A percentile compares a stretch with the other conserved stretches of the same genome.
These are phyloP conservation scores for Tuta absoluta DNA, from an alignment of 2,888 invertebrate genomes.

Conservation along the genomic window DNA sequence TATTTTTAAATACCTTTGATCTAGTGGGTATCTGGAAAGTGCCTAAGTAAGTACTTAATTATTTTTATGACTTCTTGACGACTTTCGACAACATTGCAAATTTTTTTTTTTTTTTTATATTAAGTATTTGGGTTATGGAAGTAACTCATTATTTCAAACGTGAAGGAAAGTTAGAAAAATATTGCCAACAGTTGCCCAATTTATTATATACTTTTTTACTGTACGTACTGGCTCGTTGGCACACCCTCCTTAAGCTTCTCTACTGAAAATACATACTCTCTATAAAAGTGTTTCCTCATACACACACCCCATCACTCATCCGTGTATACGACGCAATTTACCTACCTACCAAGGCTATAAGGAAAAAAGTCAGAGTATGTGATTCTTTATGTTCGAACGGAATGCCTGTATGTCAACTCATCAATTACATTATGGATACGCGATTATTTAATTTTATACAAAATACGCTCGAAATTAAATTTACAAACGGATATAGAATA, in stretches of 20 bases:
- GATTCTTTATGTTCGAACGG: conserved; percentile 1
- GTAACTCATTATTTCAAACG: neutral
- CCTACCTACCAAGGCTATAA: neutral
- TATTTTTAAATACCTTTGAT: neutral
- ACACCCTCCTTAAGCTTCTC: neutral
- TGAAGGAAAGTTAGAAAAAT: neutral
- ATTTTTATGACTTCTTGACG: no score
- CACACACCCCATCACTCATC: conserved; percentile 10
- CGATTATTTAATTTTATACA: neutral
- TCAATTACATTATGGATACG: conserved; percentile 6
- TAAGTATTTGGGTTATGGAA: no score
- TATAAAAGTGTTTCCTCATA: neutral
- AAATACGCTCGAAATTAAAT: neutral
- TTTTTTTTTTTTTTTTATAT: no score
- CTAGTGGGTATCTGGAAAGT: no score
- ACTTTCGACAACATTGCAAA: neutral
- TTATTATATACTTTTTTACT: no score
- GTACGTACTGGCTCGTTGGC: neutral
- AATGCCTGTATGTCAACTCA: neutral
- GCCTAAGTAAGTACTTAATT: no score
- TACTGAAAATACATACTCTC: neutral
- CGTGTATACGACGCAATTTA: neutral
- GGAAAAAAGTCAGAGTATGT: conserved; percentile 9
- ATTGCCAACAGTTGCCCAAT: no score
- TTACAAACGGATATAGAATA: neutral